Evolutionary conservation across 2,113 vertebrate genomes (phyloP), one percentile per base, ranked within the genome.

Genomic region (Grammomys dolichurus): DNA sequence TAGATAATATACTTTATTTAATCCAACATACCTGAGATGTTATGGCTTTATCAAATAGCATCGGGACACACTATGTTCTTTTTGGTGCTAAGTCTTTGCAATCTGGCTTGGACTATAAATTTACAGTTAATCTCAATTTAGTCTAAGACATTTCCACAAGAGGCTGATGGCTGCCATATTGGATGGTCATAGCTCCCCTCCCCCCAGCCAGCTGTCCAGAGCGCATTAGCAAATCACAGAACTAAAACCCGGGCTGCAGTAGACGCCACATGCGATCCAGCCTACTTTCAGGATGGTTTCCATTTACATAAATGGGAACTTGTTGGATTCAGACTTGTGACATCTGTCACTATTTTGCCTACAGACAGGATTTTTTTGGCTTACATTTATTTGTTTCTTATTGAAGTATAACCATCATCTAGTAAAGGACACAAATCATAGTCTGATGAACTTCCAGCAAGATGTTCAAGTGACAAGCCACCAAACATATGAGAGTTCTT

Each of bases 331-430:
- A 93, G 48, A 14, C 85, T 84, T 85, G 96, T 81, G 69, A 92
- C 67, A 94, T 65, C n/a, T 95, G 93, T 89, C 9, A 14, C 77
- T 91, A 63, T 84, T 90, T 67, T 70, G 19, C 48, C 67, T 75
- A 36, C 3, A 60, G 31, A 77, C 24, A 94, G 76, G 72, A 51
- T 19, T 43, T 90, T 31, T 90, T 78, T 40, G 67, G 85, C n/a
- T 65, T 51, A 8, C 2, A 26, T 40, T 84, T 67, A 67, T 89
- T 91, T 90, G 75, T 24, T 90, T 97, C 91, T 91, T 86, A 69
- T 26, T 77, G 36, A 93, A 63, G 40, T 72, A 63, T 40, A 87
- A 84, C 22, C 28, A 75, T 81, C 90, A 77, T 76, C 40, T 54
- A 48, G 72, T 54, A 80, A 91, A 91, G 19, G 60, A 40, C 11